Base-by-base conservation (phyloP, 92 coral and sea anemone genomes). In the Paragorgia papillata region DNA sequence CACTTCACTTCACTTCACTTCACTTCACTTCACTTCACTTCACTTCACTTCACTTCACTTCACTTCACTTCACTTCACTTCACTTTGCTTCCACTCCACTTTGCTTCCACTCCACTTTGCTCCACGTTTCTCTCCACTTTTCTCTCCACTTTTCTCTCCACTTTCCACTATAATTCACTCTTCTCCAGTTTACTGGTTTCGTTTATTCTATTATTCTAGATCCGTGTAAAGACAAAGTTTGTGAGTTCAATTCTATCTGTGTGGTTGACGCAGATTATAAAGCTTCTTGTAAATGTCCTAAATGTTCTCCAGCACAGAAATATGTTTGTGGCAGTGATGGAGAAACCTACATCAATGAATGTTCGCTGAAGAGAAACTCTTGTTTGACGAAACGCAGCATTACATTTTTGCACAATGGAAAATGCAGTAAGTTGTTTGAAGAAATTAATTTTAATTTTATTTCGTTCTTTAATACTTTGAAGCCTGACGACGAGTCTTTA, bases 271-370 rank as follows among this genome's bases (percentile, higher is more conserved):
- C 41, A 9, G 35, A 69, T 49, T 46, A 69, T 51, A 48, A 30
- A 48, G 76, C 60, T 46, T 48, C 24, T 43, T 69, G 76, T 69
- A 30, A 46, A 46, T 69, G 76, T 69, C 76, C 76, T 12, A 46
- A 48, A 69, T 69, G 76, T 49, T 34, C 41, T 2, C 10, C 59
- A 15, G 29, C 41, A 10, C 17, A 2, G 19, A 79, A 81, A 53
- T 86, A 80, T 7, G 91, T 89, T 22, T 89, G 95, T 53, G 95
- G 83, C 15, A 75, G 80, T 76, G 79, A 89, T 75, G 82, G 79
- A 59, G 75, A 76, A 64, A 80, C 84, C 0, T 89, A 69, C 48
- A 2, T 46, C 35, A 69, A 69, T 69, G 59, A 69, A 65, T 65
- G 73, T 41, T 50, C 34, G 39, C 30, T 65, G 13, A 37, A 53